phyloP scores from a whole-genome alignment of 1,140 invertebrate genomes.

The Ephestia elutella region DNA sequence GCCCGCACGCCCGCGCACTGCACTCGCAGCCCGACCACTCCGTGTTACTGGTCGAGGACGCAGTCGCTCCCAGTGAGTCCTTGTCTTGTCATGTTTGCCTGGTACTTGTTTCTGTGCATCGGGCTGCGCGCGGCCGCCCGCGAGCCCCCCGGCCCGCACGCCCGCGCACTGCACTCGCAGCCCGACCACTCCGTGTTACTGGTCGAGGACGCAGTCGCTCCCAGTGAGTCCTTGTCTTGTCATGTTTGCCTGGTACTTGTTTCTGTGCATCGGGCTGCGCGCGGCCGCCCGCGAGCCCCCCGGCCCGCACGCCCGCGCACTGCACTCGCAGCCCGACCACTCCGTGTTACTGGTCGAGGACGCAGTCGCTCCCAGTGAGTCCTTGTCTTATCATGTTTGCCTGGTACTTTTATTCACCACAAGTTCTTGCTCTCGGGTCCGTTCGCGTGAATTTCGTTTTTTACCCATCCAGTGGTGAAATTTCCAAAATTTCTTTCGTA shows the following conservation, averaged over 20 bases:
- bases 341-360: conserved; percentile 55
- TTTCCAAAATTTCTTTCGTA: too few species aligned
- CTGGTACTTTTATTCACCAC: not conserved
- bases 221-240: conserved; percentile 20
- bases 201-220: conserved; percentile 50
- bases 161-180: conserved; percentile 53
- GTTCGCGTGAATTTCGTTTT: too few species aligned
- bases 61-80: conserved; percentile 34
- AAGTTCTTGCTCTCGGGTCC: too few species aligned
- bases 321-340: conserved; percentile 57
- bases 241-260: not conserved
- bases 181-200: conserved; percentile 53
- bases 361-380: conserved; percentile 37
- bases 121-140: conserved; percentile 15
- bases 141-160: conserved; percentile 46
- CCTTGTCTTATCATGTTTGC: not conserved
- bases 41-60: conserved; percentile 55
- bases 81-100: not conserved
- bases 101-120: not conserved
- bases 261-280: too few species aligned
- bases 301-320: conserved; percentile 54
- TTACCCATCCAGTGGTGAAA: too few species aligned
- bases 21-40: conserved; percentile 55
- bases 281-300: conserved; percentile 25
- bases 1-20: conserved; percentile 56